These are phyloP conservation scores for Pelodiscus sinensis DNA, from an alignment of 2,113 vertebrate genomes.

Conservation along the genomic window DNA sequence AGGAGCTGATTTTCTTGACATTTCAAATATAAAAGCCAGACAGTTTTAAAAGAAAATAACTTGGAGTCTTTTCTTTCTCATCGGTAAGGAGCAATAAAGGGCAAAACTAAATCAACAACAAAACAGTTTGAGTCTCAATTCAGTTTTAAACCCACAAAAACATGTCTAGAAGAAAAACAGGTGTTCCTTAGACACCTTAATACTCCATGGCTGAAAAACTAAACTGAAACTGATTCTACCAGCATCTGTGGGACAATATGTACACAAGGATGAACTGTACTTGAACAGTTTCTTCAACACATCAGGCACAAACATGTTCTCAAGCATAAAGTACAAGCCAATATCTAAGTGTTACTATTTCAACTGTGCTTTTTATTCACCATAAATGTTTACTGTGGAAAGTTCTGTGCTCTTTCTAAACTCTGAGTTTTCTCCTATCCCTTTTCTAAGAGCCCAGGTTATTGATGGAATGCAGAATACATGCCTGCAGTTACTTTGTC, in stretches of 20 bases:
- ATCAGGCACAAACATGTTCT: neutral
- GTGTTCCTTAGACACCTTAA: neutral
- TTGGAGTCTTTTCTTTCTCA: neutral
- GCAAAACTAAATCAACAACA: fast-evolving
- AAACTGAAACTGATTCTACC: neutral
- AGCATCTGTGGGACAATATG: neutral
- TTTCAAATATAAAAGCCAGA: neutral
- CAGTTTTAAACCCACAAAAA: neutral
- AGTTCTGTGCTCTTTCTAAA: neutral
- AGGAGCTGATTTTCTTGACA: neutral
- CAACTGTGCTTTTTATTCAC: neutral
- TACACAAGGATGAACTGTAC: neutral
- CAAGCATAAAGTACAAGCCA: neutral
- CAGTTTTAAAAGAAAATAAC: neutral
- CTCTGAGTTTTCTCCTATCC: neutral
- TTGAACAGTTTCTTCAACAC: conserved; percentile 3
- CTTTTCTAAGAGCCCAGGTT: neutral
- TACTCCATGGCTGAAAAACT: neutral
- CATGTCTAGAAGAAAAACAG: neutral
- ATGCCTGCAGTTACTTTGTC: neutral
- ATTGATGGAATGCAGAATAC: neutral
- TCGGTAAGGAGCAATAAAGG: neutral
- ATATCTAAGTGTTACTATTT: neutral
- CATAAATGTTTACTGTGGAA: neutral
- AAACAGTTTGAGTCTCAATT: neutral